phyloP scores from a whole-genome alignment of 2,888 invertebrate genomes.

The Mylabris sibirica region DNA sequence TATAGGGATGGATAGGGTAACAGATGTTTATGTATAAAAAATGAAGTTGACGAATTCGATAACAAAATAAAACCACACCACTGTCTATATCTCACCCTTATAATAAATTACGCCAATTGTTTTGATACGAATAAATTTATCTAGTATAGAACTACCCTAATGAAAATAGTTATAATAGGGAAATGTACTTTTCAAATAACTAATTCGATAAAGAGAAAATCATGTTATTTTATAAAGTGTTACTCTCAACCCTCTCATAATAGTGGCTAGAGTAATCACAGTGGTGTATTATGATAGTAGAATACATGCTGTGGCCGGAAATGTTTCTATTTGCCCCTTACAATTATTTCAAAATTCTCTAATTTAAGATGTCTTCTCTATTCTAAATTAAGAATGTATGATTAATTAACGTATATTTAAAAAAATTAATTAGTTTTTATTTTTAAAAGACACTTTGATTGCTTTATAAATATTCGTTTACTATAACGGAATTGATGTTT shows the following conservation, averaged over 20 bases:
- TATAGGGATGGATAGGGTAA: conserved; percentile 39
- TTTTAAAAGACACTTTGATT: neutral
- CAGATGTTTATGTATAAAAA: conserved; percentile 57
- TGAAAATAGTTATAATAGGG: neutral
- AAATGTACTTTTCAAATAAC: neutral
- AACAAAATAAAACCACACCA: conserved; percentile 4
- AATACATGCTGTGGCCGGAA: neutral
- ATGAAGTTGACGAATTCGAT: conserved; percentile 38
- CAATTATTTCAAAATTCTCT: neutral
- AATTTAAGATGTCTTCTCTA: too few relatives aligned
- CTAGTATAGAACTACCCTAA: neutral
- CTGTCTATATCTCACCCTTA: conserved; percentile 8
- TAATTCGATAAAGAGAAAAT: neutral
- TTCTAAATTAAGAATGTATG: neutral
- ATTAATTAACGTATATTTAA: neutral
- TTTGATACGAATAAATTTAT: conserved; percentile 16
- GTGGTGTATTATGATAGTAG: neutral
- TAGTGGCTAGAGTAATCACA: too few relatives aligned
- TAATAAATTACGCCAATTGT: conserved; percentile 17
- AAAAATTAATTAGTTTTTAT: neutral
- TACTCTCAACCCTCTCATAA: neutral
- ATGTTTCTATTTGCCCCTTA: neutral
- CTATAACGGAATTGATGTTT: neutral
- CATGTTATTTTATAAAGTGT: neutral
- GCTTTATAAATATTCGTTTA: conserved; percentile 3